phyloP scores from a whole-genome alignment of 2,113 vertebrate species.

The Podiceps cristatus region DNA sequence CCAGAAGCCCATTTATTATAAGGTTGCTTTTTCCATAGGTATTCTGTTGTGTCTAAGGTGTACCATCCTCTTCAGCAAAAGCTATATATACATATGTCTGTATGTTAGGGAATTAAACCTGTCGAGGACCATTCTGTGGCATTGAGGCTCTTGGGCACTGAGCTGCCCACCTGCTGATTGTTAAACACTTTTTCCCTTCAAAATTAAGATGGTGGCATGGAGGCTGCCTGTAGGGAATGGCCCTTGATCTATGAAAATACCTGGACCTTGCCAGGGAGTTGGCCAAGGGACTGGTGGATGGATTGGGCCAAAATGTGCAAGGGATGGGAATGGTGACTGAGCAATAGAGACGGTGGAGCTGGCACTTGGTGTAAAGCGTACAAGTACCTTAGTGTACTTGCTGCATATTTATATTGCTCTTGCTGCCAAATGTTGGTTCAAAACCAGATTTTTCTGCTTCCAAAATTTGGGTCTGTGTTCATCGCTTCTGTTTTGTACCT shows the following conservation, averaged over 20 bases:
- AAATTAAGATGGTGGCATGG: not conserved
- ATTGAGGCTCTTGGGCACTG: not conserved
- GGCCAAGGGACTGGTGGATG: not conserved
- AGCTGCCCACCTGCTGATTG: not conserved
- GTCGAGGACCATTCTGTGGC: not conserved
- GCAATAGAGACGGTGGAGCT: not conserved
- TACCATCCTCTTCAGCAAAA: not conserved
- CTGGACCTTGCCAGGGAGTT: not conserved
- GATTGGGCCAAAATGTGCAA: not conserved
- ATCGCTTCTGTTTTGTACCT: not conserved
- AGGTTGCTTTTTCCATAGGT: not conserved
- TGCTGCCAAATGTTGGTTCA: not conserved
- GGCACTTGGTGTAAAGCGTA: not conserved
- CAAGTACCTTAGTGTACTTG: not conserved
- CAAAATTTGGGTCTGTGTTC: not conserved
- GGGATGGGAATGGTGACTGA: accelerated
- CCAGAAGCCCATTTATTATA: not conserved
- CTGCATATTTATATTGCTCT: not conserved
- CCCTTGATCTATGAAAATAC: not conserved
- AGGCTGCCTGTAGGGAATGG: not conserved
- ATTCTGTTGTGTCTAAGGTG: not conserved
- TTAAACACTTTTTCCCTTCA: not conserved
- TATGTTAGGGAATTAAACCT: not conserved
- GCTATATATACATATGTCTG: not conserved
- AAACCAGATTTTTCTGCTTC: not conserved